phyloP scores from a whole-genome alignment of 2,797 vertebrate species.

The Anolis apletophallus region DNA sequence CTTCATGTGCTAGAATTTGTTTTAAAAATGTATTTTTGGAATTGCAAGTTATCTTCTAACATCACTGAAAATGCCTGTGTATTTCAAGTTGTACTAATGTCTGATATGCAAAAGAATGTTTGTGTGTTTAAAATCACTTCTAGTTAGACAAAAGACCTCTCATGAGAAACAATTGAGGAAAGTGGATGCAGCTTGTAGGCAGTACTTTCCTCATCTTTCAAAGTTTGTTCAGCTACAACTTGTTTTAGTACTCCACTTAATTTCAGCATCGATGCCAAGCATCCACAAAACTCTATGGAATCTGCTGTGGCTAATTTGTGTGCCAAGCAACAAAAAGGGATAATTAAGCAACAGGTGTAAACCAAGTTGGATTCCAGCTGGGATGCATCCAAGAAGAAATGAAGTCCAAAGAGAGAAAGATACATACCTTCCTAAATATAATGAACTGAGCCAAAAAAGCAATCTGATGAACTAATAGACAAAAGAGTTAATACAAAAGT shows the following conservation, averaged over 20 bases:
- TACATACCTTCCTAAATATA: slow-evolving; percentile 30
- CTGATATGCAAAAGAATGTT: too few relatives aligned
- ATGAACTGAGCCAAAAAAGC: slow-evolving; percentile 26
- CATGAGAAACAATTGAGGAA: too few relatives aligned
- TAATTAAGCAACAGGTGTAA: slow-evolving; percentile 47
- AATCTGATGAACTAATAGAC: slow-evolving; percentile 20
- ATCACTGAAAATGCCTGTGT: too few relatives aligned
- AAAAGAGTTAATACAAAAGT: not conserved
- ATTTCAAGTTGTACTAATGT: too few relatives aligned
- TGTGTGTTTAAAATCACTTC: not conserved
- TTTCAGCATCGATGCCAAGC: slow-evolving; percentile 43
- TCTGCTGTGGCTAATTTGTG: slow-evolving; percentile 42
- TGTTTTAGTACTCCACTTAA: slow-evolving; percentile 46
- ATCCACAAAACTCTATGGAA: not conserved
- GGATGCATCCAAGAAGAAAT: slow-evolving; percentile 41
- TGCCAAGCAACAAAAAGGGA: slow-evolving; percentile 48
- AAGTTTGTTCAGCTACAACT: slow-evolving; percentile 37
- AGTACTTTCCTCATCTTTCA: not conserved
- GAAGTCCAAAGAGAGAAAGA: slow-evolving; percentile 44
- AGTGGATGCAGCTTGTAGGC: too few relatives aligned
- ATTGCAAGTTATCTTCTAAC: too few relatives aligned
- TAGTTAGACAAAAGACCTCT: not conserved
- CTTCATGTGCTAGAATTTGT: not conserved
- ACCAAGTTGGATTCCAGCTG: slow-evolving; percentile 30
- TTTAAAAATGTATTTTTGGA: too few relatives aligned